Conservation (phyloP, 2,888 invertebrate species). For the Phyllotreta cruciferae region DNA sequence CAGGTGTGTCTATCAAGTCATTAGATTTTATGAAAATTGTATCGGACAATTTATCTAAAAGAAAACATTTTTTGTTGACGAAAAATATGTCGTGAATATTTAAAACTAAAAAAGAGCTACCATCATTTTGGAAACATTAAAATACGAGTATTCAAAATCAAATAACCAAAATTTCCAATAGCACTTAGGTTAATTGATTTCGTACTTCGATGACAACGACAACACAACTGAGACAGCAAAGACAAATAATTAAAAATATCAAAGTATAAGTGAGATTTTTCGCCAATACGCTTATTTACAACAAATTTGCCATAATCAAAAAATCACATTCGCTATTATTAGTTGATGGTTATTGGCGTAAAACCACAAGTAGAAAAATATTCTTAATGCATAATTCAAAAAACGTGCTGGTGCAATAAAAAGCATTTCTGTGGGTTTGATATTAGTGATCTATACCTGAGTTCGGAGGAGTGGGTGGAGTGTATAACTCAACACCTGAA, state of each 20-base stretch:
- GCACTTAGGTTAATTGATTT: conserved; percentile 5
- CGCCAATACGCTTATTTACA: conserved; percentile 8
- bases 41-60: conserved; percentile 15
- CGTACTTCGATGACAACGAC: conserved; percentile 12
- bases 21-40: conserved; percentile 28
- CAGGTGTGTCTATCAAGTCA: conserved; percentile 27
- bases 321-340: neutral
- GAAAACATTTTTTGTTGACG: conserved; percentile 5
- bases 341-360: conserved; percentile 18
- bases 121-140: conserved; percentile 15
- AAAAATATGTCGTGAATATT: neutral
- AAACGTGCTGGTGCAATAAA: conserved; percentile 41
- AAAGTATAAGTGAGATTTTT: conserved; percentile 4
- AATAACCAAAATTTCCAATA: conserved; percentile 3
- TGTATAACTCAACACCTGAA: conserved; percentile 60
- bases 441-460: conserved; percentile 54
- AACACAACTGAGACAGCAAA: conserved; percentile 15
- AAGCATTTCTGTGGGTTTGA: conserved; percentile 28
- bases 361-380: conserved; percentile 18
- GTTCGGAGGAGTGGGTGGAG: conserved; percentile 60
- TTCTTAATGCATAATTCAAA: conserved; percentile 27
- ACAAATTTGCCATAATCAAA: neutral
- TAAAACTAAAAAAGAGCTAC: conserved; percentile 15
- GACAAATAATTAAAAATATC: conserved; percentile 4
- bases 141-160: conserved; percentile 10